These are phyloP conservation scores for Drosophila multiciliata DNA, from an alignment of 2,888 invertebrate species.

Conservation along the genomic window DNA sequence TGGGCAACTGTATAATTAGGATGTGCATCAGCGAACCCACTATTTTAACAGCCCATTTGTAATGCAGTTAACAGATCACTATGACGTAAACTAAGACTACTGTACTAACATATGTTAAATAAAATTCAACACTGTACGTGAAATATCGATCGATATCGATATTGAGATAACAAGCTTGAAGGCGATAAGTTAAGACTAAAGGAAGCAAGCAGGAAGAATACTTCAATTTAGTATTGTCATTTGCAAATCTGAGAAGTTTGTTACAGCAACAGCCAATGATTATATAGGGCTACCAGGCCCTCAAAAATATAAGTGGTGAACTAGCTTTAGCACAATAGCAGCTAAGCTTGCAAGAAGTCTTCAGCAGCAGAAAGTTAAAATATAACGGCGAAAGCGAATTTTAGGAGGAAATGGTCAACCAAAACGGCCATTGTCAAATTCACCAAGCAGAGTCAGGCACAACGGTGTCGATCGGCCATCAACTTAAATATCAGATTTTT, in stretches of 20 bases:
- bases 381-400: no score
- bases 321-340: no score
- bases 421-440: no score
- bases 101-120: not conserved
- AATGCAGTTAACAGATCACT: not conserved
- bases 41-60: not conserved
- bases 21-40: not conserved
- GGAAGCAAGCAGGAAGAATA: not conserved
- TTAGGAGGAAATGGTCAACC: no score
- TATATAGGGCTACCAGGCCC: no score
- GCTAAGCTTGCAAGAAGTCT: no score
- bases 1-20: not conserved
- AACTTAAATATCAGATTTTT: not conserved
- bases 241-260: no score
- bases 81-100: not conserved
- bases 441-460: not conserved
- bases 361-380: no score
- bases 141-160: not conserved
- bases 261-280: no score
- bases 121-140: not conserved
- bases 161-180: not conserved
- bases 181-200: not conserved
- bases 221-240: not conserved
- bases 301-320: no score
- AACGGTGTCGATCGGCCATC: not conserved